A percentile compares a stretch with the other conserved stretches of the same genome.
phyloP scores from a whole-genome alignment of 2,113 vertebrate genomes.

The Pelmatolapia mariae region DNA sequence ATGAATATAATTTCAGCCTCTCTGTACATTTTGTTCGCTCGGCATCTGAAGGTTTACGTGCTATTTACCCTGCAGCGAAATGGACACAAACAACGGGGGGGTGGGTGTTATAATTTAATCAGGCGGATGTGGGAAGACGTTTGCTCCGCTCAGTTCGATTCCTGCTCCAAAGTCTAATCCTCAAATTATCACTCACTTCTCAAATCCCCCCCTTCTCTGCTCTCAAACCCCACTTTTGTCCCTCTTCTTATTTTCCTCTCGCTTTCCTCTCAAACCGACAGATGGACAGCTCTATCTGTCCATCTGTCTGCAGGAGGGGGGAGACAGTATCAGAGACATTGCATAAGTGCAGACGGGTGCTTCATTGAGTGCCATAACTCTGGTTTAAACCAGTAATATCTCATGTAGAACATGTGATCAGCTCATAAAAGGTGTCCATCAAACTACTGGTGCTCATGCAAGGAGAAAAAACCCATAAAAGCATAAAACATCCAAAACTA shows the following conservation, averaged over 20 bases:
- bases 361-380: background rate
- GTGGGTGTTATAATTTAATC: background rate
- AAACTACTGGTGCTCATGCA: background rate
- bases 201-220: background rate
- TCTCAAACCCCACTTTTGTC: background rate
- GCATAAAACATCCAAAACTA: background rate
- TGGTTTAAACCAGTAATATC: background rate
- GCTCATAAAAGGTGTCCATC: background rate
- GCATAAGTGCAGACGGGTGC: background rate
- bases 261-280: no score
- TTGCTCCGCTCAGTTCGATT: background rate
- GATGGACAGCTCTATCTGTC: background rate
- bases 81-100: background rate
- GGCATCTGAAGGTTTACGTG: background rate
- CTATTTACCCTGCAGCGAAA: background rate
- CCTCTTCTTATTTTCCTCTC: background rate
- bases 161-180: conserved; percentile 19
- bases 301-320: background rate
- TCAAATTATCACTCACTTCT: conserved; percentile 21
- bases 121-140: background rate
- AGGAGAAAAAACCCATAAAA: accelerated
- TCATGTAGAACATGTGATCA: background rate
- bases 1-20: background rate
- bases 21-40: background rate
- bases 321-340: background rate